Evolutionary conservation across 2,888 invertebrate species (phyloP), one percentile per base, ranked within the genome.

Genomic region (Nineta flava): DNA sequence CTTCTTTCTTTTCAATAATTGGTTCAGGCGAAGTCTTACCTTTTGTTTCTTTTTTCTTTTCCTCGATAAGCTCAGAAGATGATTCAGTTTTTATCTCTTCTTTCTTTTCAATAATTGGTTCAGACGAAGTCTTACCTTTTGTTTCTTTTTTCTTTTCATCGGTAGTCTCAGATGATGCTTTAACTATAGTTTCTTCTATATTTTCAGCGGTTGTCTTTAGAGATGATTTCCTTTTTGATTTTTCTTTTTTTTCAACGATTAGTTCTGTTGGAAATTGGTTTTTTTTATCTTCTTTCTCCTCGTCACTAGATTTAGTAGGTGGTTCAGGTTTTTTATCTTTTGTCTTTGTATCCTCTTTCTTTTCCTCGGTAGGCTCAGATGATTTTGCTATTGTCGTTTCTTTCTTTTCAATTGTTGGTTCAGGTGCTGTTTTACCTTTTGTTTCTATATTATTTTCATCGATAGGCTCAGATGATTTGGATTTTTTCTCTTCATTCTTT

Each of bases 41-140:
- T 47, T 49, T 42, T 31, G 43, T 49, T 47, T 54, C 50, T 46
- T 51, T 51, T 53, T 56, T 47, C 19, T 42, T 17, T 16, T 16
- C 17, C 15, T 19, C 19, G 5, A 19, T 19, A 19, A 15, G 10
- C 35, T 9, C 15, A 5, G 1, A 7, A 13, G 9, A 19, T 2
- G 19, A 5, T 19, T 47, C 46, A 7, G 9, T 15, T 46, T 46
- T 16, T 16, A 9, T 44, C n/a, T 44, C 51, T 32, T 41, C 4
- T 21, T 45, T 46, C 9, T 46, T 32, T 42, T 51, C 49, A 6
- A 10, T 10, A 26, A 45, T 31, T 13, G 13, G 32, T 10, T 49
- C 49, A 2, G 17, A 10, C n/a, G 16, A 51, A 47, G 40, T 49
- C 43, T 48, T 54, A 43, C 49, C 50, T 47, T 49, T 42, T 31